A percentile compares a stretch with the other conserved stretches of the same genome.
Conservation (phyloP, 2,113 vertebrate species). For the Chlorodrepanis virens region DNA sequence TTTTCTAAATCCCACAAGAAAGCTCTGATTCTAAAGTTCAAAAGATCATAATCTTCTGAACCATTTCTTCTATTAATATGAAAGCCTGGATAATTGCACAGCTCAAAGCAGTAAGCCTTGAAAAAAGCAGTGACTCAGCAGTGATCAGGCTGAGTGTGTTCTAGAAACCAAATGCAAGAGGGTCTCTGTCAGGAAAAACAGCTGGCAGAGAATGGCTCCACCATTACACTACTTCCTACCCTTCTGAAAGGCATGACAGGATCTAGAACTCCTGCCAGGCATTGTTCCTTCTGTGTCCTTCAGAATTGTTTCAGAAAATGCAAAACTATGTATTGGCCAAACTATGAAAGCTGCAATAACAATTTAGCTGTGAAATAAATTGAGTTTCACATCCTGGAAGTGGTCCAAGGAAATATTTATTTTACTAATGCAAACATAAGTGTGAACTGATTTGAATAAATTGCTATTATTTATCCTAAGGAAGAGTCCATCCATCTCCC, state of each 20-base stretch:
- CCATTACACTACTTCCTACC: not conserved
- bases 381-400: not conserved
- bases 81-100: not conserved
- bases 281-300: not conserved
- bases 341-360: not conserved
- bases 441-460: not conserved
- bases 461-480: not conserved
- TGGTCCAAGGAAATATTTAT: not conserved
- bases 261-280: not conserved
- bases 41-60: not conserved
- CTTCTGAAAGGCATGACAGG: not conserved
- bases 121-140: not conserved
- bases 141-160: not conserved
- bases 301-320: not conserved
- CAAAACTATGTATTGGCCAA: not conserved
- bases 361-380: not conserved
- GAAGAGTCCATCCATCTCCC: not conserved
- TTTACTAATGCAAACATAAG: not conserved
- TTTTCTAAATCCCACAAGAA: not conserved
- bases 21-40: not conserved
- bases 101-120: not conserved
- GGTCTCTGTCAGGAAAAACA: not conserved
- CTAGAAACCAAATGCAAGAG: not conserved
- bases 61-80: not conserved
- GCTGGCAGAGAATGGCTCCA: not conserved